Base-by-base conservation (phyloP, 2,888 invertebrate species). In the Dasysyrphus albostriatus region DNA sequence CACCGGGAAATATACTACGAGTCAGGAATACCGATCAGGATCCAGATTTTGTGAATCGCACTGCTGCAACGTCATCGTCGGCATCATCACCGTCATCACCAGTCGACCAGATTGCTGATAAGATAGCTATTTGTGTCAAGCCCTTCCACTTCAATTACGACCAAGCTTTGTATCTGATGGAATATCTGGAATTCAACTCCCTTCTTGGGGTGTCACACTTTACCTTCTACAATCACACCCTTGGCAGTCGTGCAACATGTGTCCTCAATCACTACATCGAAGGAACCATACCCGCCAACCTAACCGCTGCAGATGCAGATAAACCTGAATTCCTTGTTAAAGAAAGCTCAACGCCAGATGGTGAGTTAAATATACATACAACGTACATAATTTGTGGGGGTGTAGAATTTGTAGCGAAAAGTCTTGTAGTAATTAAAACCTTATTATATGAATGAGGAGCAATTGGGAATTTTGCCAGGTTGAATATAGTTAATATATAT, bases 111-210 rank as follows among this genome's bases (percentile, higher is more conserved):
- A 92, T 92, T 83, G 91, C 92, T 24, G 94, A 95, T 88, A 94
- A 94, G 58, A 94, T 96, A 65, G 97, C 96, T 32, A 95, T 98
- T 37, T 98, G 98, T 92, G 97, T 98, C 47, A 98, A 98, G 91
- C 98, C 98, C 0, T 94, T 98, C 88, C 98, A 98, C 92, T 98
- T 96, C 92, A 95, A 96, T 89, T 98, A 98, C 92, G 96, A 97
- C 90, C 95, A 97, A 94, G 95, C 96, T 5, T 93, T 97, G 77
- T 97, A 97, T 94, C 93, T 98, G 88, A 93, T 98, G 89, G 98
- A 98, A 93, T 98, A 98, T 94, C 95, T 98, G 89, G 98, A 98
- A 92, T 93, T 98, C 89, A 97, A 98, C 92, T 94, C 95, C 9
- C 93, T 98, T 51, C 93, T 98, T 88, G 98, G 98, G 0, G 97